Base-by-base conservation (phyloP, 2,113 vertebrate genomes). In the Sphaerodactylus townsendi region DNA sequence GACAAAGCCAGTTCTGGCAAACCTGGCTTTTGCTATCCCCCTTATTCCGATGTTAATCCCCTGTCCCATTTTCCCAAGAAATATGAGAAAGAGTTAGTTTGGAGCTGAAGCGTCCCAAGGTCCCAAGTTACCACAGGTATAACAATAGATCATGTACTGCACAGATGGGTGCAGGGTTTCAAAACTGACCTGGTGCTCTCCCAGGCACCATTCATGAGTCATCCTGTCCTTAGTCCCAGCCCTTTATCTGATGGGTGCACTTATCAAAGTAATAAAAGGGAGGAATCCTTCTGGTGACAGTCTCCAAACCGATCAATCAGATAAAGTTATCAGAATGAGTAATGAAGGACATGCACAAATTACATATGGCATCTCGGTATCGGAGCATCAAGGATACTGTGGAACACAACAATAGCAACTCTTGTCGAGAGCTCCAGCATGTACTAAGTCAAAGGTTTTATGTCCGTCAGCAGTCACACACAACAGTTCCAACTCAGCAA, bases 291-390 rank as follows among this genome's bases (percentile, higher is more conserved):
- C 0, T 8, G n/a, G 72, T 10, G 59, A 70, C 69, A 76, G 39
- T 72, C 56, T 85, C 64, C 7, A 53, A 77, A 53, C 1, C 7
- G 33, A 59, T 2, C 0, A 0, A 62, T 69, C 81, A 59, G 70
- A 85, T 88, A 93, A 62, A 83, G 74, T 25, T 69, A 74, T 85
- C 62, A 69, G 25, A 85, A 41, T 30, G 39, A 41, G 6, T n/a
- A 73, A 64, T 1, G 39, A 33, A 79, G 21, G 65, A 80, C 76
- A 21, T 9, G 2, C 0, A 1, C 0, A 0, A 35, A 0, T 0
- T 1, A 44, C 39, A 21, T 23, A 39, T 3, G 10, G 8, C 46
- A 69, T 48, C 56, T 65, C n/a, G 30, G 41, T 23, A 35, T 6
- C 2, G 65, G 33, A 14, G 25, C 2, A 11, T 46, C 28, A 41